Evolutionary conservation across 23 tunicate species (phyloP), one percentile per base, ranked within the genome.

Genomic region (Oikopleura dioica): DNA sequence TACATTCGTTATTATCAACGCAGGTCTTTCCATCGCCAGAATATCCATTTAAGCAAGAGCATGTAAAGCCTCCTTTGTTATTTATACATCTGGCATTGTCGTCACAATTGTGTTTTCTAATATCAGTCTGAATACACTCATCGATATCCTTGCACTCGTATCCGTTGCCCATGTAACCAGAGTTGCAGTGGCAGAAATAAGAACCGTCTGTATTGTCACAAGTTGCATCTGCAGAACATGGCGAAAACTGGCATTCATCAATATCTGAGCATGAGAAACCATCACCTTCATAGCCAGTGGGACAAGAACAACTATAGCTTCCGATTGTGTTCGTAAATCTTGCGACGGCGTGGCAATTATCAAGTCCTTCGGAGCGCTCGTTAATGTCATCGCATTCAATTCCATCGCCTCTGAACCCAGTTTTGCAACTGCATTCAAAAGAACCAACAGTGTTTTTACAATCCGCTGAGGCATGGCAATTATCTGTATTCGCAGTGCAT

Each of bases 161-260:
- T 34, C 84, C 84, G 38, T 59, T 69, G 36, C 84, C 84, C 1
- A 2, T 35, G 37, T 76, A 81, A 1, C 84, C 84, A 37, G 37
- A 1, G 5, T 37, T 35, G 37, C 84, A 81, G 29, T 34, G 35
- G 36, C 84, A 81, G 1, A 35, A 26, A 37, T 59, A 81, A 33
- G 38, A 30, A 59, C 80, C 58, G n/a, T 16, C 26, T 21, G 26
- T 63, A 29, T 63, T 63, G 4, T 63, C 4, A 63, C 28, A 63
- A 24, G 72, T n/a, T n/a, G n/a, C n/a, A n/a, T n/a, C n/a, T n/a
- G n/a, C n/a, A n/a, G n/a, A n/a, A n/a, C n/a, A n/a, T n/a, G n/a
- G n/a, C n/a, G n/a, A n/a, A n/a, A n/a, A n/a, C n/a, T n/a, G n/a
- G n/a, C n/a, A n/a, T n/a, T n/a, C n/a, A n/a, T n/a, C n/a, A n/a